These are phyloP conservation scores for Pituophis catenifer DNA, from an alignment of 2,113 vertebrate genomes.

Conservation along the genomic window DNA sequence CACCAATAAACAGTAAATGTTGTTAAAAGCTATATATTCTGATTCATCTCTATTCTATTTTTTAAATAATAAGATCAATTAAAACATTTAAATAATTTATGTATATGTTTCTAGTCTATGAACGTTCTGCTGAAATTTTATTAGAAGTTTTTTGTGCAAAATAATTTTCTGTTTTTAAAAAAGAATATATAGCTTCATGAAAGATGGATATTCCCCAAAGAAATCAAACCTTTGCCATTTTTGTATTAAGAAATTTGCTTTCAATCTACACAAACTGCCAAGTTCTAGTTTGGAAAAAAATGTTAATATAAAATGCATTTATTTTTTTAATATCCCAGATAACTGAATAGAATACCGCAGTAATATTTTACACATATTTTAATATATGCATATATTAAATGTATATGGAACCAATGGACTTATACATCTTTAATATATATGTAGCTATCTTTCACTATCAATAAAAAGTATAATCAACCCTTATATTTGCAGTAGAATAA, in stretches of 20 bases:
- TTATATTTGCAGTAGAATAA: neutral
- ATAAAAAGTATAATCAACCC: constrained; percentile 3
- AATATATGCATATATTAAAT: constrained; percentile 7
- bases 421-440: constrained; percentile 26
- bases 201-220: neutral
- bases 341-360: constrained; percentile 30
- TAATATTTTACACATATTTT: constrained; percentile 33
- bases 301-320: constrained; percentile 23
- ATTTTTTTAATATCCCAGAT: constrained; percentile 30
- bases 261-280: constrained; percentile 24
- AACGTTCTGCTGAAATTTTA: constrained; percentile 8
- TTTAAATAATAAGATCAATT: neutral
- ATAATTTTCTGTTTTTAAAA: neutral
- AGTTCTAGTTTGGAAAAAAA: constrained; percentile 34
- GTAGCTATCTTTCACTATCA: constrained; percentile 7
- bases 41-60: constrained; percentile 1
- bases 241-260: constrained; percentile 21
- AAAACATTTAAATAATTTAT: constrained; percentile 20
- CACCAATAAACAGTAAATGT: neutral
- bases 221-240: constrained; percentile 20
- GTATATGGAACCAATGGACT: neutral
- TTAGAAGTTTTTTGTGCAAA: neutral
- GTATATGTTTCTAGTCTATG: neutral
- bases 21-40: neutral
- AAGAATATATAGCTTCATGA: neutral